These are phyloP conservation scores for Metopolophium dirhodum DNA, from an alignment of 1,140 invertebrate genomes.

Conservation along the genomic window DNA sequence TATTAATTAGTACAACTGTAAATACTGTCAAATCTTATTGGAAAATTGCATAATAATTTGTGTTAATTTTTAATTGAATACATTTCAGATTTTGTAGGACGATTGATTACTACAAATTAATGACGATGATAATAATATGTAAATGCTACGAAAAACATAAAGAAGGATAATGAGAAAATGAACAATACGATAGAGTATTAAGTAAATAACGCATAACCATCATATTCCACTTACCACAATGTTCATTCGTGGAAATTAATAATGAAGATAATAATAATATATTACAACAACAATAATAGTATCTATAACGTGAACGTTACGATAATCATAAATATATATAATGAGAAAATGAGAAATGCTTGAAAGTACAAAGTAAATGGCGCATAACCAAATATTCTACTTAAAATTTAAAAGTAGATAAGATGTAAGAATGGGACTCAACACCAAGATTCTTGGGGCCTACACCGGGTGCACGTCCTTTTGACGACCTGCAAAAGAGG, in stretches of 20 bases:
- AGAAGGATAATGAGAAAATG: not conserved
- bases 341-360: not conserved
- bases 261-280: not conserved
- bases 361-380: not conserved
- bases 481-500: not conserved
- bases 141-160: not conserved
- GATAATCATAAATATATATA: not conserved
- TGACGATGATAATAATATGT: not conserved
- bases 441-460: not conserved
- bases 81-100: not conserved
- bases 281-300: not conserved
- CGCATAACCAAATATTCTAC: not conserved
- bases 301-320: not conserved
- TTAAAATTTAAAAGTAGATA: constrained; percentile 9
- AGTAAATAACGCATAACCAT: not conserved
- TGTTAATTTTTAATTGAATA: not conserved
- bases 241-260: not conserved
- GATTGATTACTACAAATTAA: not conserved
- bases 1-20: not conserved
- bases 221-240: not conserved
- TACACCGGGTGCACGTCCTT: not conserved
- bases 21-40: not conserved
- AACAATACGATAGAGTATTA: not conserved
- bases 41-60: not conserved
- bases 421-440: not conserved